Evolutionary conservation across 2,888 invertebrate species (phyloP).

Genomic region (Gisinianus flammeolus): DNA sequence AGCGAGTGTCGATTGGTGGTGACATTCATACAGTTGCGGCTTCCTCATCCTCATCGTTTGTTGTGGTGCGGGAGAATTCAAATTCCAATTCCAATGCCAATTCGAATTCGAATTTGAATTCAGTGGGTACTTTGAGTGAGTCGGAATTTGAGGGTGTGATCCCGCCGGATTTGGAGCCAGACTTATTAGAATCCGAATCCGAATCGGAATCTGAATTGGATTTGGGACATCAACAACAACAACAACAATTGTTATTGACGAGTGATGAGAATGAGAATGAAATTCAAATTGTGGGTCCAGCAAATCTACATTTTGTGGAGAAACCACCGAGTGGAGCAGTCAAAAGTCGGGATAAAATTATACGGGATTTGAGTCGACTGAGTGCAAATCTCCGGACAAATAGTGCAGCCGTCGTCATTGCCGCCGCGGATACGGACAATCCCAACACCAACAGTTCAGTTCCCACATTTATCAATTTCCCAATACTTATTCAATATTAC

Average conservation of each 20-base stretch:
- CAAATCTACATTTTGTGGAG: background rate
- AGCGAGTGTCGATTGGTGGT: background rate
- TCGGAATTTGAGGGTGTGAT: background rate
- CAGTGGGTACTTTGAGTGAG: background rate
- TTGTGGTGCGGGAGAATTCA: background rate
- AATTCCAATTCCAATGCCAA: background rate
- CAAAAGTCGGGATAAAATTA: slow-evolving; percentile 46
- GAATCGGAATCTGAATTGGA: too few species aligned
- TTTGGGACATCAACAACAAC: background rate
- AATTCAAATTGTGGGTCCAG: slow-evolving; percentile 4
- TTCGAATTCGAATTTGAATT: background rate
- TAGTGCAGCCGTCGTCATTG: slow-evolving; percentile 39
- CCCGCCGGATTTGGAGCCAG: too few species aligned
- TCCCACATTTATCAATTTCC: background rate
- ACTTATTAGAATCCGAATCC: too few species aligned
- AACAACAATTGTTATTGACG: background rate
- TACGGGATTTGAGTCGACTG: slow-evolving; percentile 53
- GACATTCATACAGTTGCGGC: background rate
- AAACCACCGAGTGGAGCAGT: background rate
- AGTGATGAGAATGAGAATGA: slow-evolving; percentile 13
- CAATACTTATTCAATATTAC: background rate
- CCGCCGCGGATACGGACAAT: slow-evolving; percentile 48
- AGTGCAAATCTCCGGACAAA: slow-evolving; percentile 42
- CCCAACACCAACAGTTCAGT: slow-evolving; percentile 43
- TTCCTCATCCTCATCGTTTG: background rate